Evolutionary conservation across 2,797 vertebrate species (phyloP).

Genomic region (Poecile montanus): DNA sequence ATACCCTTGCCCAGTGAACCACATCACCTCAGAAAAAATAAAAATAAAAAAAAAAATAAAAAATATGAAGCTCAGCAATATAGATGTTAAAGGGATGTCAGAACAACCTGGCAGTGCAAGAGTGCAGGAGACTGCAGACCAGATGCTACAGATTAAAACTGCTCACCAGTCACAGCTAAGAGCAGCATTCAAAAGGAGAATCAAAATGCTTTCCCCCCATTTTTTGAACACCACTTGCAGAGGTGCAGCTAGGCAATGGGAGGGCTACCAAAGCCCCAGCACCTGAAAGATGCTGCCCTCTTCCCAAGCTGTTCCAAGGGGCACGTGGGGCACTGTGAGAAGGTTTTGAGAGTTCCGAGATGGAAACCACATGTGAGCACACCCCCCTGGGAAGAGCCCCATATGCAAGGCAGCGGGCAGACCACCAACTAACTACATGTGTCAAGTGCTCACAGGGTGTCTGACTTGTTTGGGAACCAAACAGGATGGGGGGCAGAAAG

Average conservation of each 20-base stretch:
- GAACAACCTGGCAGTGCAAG: not conserved
- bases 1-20: not conserved
- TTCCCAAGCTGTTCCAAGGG: not conserved
- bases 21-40: not conserved
- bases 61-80: not conserved
- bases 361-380: constrained; percentile 39
- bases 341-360: not conserved
- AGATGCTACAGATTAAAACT: not conserved
- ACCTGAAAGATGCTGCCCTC: not conserved
- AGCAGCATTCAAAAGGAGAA: not conserved
- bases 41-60: not conserved
- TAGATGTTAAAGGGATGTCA: not conserved
- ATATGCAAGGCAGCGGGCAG: not conserved
- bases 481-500: not conserved
- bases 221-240: not conserved
- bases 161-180: not conserved
- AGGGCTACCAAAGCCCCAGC: not conserved
- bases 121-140: not conserved
- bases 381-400: constrained; percentile 12
- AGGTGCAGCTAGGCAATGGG: not conserved
- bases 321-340: not conserved
- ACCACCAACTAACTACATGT: constrained; percentile 56
- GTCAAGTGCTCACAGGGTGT: not conserved
- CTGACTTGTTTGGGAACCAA: not conserved
- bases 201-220: not conserved